Conservation (phyloP, 1,140 invertebrate genomes). For the Lordiphosa clarofinis region DNA sequence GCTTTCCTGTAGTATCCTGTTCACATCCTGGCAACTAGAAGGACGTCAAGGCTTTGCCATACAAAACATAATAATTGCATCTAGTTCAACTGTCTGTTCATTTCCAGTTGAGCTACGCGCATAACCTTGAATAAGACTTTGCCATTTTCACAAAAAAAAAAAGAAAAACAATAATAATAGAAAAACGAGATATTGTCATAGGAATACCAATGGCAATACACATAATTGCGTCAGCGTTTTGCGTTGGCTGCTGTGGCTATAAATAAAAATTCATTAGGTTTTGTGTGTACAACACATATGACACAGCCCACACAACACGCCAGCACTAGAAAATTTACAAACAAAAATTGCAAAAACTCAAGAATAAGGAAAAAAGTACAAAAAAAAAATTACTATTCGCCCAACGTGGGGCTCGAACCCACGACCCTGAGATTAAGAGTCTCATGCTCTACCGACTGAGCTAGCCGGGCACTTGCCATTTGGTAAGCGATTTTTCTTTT, state of each 20-base stretch:
- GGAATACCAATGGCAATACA: conserved; percentile 34
- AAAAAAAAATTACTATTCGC: conserved; percentile 80
- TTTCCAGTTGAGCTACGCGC: conserved; percentile 16
- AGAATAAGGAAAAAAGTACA: background rate
- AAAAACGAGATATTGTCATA: conserved; percentile 58
- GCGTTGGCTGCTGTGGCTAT: conserved; percentile 50
- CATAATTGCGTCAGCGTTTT: conserved; percentile 18
- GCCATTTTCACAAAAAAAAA: conserved; percentile 25
- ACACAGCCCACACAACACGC: background rate
- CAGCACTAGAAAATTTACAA: too few species aligned
- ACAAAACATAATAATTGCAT: background rate
- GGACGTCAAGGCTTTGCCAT: background rate
- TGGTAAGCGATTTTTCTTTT: too few species aligned
- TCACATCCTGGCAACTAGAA: conserved; percentile 30
- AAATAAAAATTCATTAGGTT: conserved; percentile 60
- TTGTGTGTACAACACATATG: conserved; percentile 14
- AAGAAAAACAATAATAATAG: conserved; percentile 14
- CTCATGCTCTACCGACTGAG: conserved; percentile 95
- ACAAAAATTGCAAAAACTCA: too few species aligned
- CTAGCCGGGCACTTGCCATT: conserved; percentile 86
- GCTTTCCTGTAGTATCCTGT: conserved; percentile 1
- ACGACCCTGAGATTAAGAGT: conserved; percentile 96
- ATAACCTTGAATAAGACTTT: conserved; percentile 51
- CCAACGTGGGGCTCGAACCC: conserved; percentile 95
- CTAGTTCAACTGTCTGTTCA: conserved; percentile 28